Conservation (phyloP, 2,113 vertebrate species). For the Pogonocichla stellata region DNA sequence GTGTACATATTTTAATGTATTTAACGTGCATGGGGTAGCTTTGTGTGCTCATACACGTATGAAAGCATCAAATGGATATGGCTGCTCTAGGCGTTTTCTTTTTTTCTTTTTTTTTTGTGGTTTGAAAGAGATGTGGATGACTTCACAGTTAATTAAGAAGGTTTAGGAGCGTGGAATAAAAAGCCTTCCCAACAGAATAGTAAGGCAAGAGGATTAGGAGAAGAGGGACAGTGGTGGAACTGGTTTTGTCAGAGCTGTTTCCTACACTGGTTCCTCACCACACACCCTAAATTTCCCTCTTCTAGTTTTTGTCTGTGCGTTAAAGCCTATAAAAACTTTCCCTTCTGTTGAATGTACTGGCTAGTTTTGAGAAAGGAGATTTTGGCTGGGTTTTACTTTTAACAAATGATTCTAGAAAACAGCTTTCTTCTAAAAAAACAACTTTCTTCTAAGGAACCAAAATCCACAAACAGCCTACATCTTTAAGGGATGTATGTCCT, state of each 20-base stretch:
- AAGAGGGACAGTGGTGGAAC: background rate
- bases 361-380: background rate
- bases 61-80: background rate
- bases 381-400: background rate
- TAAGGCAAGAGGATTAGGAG: background rate
- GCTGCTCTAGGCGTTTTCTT: background rate
- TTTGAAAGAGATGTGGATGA: background rate
- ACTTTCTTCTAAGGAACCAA: background rate
- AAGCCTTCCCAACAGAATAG: rapidly evolving
- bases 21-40: background rate
- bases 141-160: background rate
- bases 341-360: background rate
- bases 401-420: background rate
- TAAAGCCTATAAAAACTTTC: background rate
- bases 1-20: background rate
- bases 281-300: background rate
- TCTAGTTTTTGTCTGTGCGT: background rate
- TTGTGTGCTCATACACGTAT: background rate
- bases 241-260: background rate
- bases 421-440: background rate
- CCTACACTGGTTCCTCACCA: rapidly evolving
- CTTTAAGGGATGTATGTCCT: background rate
- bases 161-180: background rate
- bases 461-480: background rate
- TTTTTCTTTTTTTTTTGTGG: background rate